Base-by-base conservation (phyloP, 1,140 invertebrate species). In the Penaeus chinensis region DNA sequence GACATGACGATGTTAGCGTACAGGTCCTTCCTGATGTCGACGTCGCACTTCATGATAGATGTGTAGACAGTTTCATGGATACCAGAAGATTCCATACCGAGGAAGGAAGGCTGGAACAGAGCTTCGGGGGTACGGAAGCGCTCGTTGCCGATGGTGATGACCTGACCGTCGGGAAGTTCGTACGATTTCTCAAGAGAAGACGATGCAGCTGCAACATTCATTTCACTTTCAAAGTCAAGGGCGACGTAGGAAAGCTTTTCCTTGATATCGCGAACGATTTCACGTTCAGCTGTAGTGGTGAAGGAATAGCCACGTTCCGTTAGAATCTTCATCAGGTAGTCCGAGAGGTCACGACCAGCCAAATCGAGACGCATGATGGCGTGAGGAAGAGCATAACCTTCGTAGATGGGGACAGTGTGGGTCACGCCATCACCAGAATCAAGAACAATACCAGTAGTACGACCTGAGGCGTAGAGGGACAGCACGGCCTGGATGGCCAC, bases 391-490 rank as follows among this genome's bases (percentile, higher is more conserved):
- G 96, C 96, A 92, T 97, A 97, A 92, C 96, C 96, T 94, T 98
- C 97, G 92, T 98, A 98, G 93, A 97, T 97, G 90, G 97, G 97
- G 63, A 98, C 97, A 80, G 97, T 98, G 94, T 98, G 97, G 54
- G 96, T 97, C 74, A 98, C 97, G 94, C 97, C 97, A 93, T 98
- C 97, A 91, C 97, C 97, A 78, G 96, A 96, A 92, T 98, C 97
- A 85, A 98, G 93, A 11, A 98, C 96, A 91, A 98, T 96, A 95
- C 97, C 97, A 91, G 97, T 98, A 92, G 96, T 98, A 95, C 97
- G 95, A 94, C 97, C 97, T 92, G 96, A 97, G 90, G 97, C 96
- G 92, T 98, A 98, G 91, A 98, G 93, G 37, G 97, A 98, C 78
- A 98, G 94, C 74, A 98, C 96, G 90, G 97, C 97, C 92, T 98